A percentile compares a stretch with the other conserved stretches of the same genome.
phyloP scores from a whole-genome alignment of 1,140 invertebrate species.

The Nebria ingens region DNA sequence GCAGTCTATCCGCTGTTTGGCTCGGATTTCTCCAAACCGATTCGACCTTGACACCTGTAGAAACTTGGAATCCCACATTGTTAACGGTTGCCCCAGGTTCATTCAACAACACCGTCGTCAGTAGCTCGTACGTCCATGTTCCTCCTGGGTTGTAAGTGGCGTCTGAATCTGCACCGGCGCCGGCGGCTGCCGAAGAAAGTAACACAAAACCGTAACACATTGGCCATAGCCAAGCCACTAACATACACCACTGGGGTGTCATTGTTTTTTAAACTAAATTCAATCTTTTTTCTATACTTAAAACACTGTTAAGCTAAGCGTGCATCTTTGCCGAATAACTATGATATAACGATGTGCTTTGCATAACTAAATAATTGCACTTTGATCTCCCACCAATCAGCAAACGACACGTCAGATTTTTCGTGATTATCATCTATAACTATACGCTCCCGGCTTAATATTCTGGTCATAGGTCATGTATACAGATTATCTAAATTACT shows the following conservation, averaged over 20 bases:
- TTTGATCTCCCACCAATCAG: background rate
- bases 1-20: slow-evolving; percentile 32
- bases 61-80: slow-evolving; percentile 48
- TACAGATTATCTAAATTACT: background rate
- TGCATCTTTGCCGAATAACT: background rate
- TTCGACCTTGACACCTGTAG: slow-evolving; percentile 37
- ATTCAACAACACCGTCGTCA: slow-evolving; percentile 40
- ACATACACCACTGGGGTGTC: background rate
- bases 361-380: background rate
- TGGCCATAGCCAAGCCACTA: background rate
- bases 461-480: too few relatives aligned
- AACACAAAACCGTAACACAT: slow-evolving; percentile 28
- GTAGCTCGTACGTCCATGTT: slow-evolving; percentile 34
- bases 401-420: background rate
- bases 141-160: slow-evolving; percentile 31
- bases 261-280: background rate
- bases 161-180: slow-evolving; percentile 18
- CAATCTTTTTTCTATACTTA: background rate
- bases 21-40: slow-evolving; percentile 41
- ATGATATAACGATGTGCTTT: background rate
- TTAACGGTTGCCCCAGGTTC: slow-evolving; percentile 36
- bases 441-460: too few relatives aligned
- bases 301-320: background rate
- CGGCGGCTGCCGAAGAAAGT: slow-evolving; percentile 27
- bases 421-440: too few relatives aligned